Evolutionary conservation across 2,113 vertebrate genomes (phyloP), one percentile per base, ranked within the genome.

Genomic region (Xenopus laevis): DNA sequence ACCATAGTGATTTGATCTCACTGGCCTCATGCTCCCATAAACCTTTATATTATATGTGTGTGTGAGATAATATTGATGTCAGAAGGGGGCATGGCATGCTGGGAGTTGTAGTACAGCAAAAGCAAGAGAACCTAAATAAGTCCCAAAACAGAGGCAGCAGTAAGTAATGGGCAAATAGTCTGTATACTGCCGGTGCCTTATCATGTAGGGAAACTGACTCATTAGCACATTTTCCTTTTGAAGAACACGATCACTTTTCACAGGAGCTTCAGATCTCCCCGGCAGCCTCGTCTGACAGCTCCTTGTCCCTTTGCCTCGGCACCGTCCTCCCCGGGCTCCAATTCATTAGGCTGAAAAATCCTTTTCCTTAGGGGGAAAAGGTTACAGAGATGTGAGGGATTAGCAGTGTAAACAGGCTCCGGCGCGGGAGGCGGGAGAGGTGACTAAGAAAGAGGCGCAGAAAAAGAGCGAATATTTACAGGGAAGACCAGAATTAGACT

Each of bases 331-430:
- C 46, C 10, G 18, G 46, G 65, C 59, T 63, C 55, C 73, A 55
- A 63, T 64, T 76, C 73, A 69, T 76, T 76, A 76, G 73, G 59
- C 73, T 69, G 66, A 69, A 76, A 76, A 76, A 75, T 74, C 64
- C 57, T 69, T 50, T 69, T 46, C 46, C 20, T 13, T 17, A 15
- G 46, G 59, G 47, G 59, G 73, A 57, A 76, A 76, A 76, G 65
- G 66, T 76, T 76, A 76, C 9, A 18, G 73, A 69, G 30, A 70
- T 76, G 59, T 64, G 59, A 76, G 59, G 73, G 67, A 69, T 68
- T 55, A 52, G 68, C 64, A 18, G 57, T 10, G 13, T 64, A 68
- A 68, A 68, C 64, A 50, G 20, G 20, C 47, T 40, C 33, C 33
- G 33, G 33, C 33, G 33, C 44, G 44, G 4, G 44, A 63, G 58